A percentile compares a stretch with the other conserved stretches of the same genome.
Evolutionary conservation across 2,113 vertebrate genomes (phyloP).

Genomic region (Sterrhoptilus dennistouni): DNA sequence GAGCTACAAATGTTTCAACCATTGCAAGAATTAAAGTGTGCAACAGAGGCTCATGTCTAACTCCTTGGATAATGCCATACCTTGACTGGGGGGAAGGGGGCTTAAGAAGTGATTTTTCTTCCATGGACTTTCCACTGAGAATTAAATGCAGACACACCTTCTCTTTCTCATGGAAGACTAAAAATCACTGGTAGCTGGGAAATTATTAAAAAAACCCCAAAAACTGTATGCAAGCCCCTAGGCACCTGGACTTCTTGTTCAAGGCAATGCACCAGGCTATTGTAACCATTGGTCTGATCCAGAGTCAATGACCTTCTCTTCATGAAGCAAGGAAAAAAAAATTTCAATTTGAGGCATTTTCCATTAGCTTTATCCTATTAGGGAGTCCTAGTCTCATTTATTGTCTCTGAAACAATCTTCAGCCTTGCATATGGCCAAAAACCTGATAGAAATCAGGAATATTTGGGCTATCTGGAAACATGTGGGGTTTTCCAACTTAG

Average conservation of each 20-base stretch:
- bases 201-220: background rate
- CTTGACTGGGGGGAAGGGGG: background rate
- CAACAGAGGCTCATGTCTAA: background rate
- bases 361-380: background rate
- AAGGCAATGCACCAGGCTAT: accelerated
- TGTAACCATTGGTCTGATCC: background rate
- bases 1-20: background rate
- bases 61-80: background rate
- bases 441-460: background rate
- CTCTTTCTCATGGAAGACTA: background rate
- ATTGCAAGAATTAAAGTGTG: background rate
- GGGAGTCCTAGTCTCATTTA: background rate
- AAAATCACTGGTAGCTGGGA: background rate
- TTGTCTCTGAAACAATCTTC: background rate
- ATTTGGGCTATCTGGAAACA: background rate
- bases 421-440: background rate
- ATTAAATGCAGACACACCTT: background rate
- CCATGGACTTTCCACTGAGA: background rate
- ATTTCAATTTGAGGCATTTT: background rate
- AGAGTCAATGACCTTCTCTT: background rate
- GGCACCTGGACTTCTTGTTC: background rate
- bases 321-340: background rate
- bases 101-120: background rate
- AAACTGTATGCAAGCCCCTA: background rate
- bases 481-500: background rate